These are phyloP conservation scores for Armadillidium nasatum DNA, from an alignment of 1,140 invertebrate species.

Conservation along the genomic window DNA sequence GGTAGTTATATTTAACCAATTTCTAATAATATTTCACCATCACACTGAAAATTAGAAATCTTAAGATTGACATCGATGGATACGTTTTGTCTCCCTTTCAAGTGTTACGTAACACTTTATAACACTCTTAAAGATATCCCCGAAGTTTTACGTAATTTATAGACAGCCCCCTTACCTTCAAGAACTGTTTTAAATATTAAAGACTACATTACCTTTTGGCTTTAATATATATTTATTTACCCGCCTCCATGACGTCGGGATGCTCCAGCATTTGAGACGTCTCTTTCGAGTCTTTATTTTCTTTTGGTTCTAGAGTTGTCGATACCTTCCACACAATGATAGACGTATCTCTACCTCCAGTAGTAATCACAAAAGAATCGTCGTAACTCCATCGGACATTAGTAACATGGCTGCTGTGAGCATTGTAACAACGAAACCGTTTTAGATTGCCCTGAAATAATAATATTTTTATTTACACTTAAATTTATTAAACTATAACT, in stretches of 20 bases:
- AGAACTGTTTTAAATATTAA: background rate
- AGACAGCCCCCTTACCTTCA: background rate
- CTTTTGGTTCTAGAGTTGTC: slow-evolving; percentile 1
- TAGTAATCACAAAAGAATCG: slow-evolving; percentile 33
- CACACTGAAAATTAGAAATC: too few species aligned
- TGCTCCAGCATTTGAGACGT: background rate
- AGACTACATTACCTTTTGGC: background rate
- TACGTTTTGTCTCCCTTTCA: too few species aligned
- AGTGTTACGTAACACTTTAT: too few species aligned
- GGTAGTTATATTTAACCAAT: too few species aligned
- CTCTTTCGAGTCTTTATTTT: slow-evolving; percentile 18
- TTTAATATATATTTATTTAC: background rate
- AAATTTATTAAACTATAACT: too few species aligned
- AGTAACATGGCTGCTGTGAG: slow-evolving; percentile 43
- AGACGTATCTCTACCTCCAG: slow-evolving; percentile 38
- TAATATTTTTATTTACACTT: too few species aligned
- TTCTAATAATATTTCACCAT: too few species aligned
- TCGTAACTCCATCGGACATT: slow-evolving; percentile 37
- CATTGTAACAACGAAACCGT: slow-evolving; percentile 36
- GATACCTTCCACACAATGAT: slow-evolving; percentile 36
- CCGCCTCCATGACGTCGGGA: background rate
- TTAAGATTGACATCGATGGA: too few species aligned
- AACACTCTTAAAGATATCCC: too few species aligned
- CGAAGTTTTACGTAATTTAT: background rate
- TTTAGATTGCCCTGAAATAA: slow-evolving; percentile 30